phyloP scores from a whole-genome alignment of 1,140 invertebrate genomes.

The Kradibia gibbosae region DNA sequence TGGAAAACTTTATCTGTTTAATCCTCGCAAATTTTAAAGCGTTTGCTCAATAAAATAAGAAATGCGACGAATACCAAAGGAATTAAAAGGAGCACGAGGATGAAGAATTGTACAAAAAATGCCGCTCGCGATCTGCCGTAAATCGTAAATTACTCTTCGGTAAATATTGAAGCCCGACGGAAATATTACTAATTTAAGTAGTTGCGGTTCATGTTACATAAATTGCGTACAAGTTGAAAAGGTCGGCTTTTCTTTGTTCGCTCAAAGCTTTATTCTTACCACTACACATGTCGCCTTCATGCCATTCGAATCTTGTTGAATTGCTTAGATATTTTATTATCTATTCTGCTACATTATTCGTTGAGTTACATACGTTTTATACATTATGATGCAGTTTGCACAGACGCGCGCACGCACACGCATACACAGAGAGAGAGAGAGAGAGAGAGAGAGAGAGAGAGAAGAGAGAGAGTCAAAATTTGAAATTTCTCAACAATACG shows the following conservation, averaged over 20 bases:
- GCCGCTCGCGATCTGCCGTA: slow-evolving; percentile 19
- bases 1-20: slow-evolving; percentile 41
- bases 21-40: slow-evolving; percentile 14
- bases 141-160: slow-evolving; percentile 33
- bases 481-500: background rate
- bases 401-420: too few species aligned
- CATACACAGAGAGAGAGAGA: too few species aligned
- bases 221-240: background rate
- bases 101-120: slow-evolving; percentile 4
- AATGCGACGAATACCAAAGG: background rate
- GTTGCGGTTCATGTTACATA: background rate
- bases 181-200: slow-evolving; percentile 38
- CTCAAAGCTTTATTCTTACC: background rate
- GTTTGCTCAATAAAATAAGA: slow-evolving; percentile 53
- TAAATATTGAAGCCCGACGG: background rate
- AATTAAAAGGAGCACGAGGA: background rate
- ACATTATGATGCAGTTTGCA: too few species aligned
- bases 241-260: background rate
- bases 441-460: too few species aligned
- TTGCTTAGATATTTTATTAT: too few species aligned
- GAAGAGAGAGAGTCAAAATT: too few species aligned
- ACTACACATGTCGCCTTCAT: background rate
- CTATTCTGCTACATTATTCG: too few species aligned
- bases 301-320: background rate
- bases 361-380: too few species aligned